Percentiles rank a stretch among this genome's conserved stretches.
Evolutionary conservation across 1,140 invertebrate species (phyloP).

Genomic region (Calliopsis andreniformis): DNA sequence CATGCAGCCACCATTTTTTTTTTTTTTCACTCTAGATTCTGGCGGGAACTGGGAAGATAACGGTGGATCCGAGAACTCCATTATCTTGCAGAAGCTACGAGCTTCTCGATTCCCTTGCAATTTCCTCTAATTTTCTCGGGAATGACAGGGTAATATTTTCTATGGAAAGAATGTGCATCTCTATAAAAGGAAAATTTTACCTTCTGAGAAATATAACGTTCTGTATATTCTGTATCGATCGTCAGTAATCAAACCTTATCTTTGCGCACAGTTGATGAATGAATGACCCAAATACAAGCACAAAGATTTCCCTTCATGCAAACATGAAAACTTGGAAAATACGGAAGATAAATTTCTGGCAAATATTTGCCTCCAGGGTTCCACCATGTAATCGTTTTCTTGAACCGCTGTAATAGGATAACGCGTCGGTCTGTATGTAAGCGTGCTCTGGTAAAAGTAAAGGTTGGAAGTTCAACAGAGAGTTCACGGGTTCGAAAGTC

Average conservation of each 20-base stretch:
- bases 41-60: slow-evolving; percentile 23
- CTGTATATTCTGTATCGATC: too few species aligned
- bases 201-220: too few species aligned
- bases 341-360: too few species aligned
- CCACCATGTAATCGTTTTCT: not conserved
- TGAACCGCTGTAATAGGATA: not conserved
- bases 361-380: too few species aligned
- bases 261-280: too few species aligned
- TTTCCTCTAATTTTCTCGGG: not conserved
- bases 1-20: not conserved
- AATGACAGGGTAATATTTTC: slow-evolving; percentile 20
- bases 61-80: slow-evolving; percentile 38
- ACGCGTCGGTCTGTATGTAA: not conserved
- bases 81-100: slow-evolving; percentile 16
- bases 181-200: too few species aligned
- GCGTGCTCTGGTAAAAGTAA: slow-evolving; percentile 4
- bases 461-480: slow-evolving; percentile 5
- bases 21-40: not conserved
- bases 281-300: too few species aligned
- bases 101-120: not conserved
- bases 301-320: too few species aligned
- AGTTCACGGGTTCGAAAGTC: slow-evolving; percentile 7
- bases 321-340: too few species aligned
- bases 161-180: not conserved
- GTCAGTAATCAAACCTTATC: too few species aligned